phyloP scores from a whole-genome alignment of 2,888 invertebrate species.

The Cephus pulcher region DNA sequence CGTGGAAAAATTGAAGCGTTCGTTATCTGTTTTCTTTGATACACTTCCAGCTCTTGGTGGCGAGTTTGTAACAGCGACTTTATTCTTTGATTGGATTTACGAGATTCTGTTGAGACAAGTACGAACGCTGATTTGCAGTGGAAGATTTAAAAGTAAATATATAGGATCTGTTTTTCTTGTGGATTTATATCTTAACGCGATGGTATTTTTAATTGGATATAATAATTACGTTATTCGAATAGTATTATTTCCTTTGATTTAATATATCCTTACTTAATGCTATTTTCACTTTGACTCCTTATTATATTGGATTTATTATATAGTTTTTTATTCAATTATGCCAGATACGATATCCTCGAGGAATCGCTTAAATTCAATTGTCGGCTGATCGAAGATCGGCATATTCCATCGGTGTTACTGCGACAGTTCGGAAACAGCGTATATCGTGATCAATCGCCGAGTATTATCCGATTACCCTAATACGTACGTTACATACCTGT shows the following conservation, averaged over 20 bases:
- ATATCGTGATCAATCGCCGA: background rate
- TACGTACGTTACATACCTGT: background rate
- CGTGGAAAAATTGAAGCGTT: background rate
- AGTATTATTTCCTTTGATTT: background rate
- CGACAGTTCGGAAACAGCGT: background rate
- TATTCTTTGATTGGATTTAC: background rate
- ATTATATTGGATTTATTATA: background rate
- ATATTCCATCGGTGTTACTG: background rate
- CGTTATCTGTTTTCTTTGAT: background rate
- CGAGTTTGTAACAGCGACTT: background rate
- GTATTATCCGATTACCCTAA: background rate
- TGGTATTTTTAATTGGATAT: background rate
- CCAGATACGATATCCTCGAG: background rate
- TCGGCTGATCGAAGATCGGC: background rate
- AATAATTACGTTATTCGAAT: background rate
- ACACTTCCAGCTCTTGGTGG: background rate
- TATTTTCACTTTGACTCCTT: background rate
- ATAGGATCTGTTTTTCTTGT: background rate
- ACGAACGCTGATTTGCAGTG: background rate
- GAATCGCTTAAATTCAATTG: constrained; percentile 19
- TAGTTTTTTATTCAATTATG: background rate
- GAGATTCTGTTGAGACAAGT: background rate
- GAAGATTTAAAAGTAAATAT: background rate
- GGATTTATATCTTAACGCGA: background rate
- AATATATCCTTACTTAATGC: background rate